A percentile compares a stretch with the other conserved stretches of the same genome.
Conservation (phyloP, 2,888 invertebrate genomes). For the Chloroclystis v-ata region DNA sequence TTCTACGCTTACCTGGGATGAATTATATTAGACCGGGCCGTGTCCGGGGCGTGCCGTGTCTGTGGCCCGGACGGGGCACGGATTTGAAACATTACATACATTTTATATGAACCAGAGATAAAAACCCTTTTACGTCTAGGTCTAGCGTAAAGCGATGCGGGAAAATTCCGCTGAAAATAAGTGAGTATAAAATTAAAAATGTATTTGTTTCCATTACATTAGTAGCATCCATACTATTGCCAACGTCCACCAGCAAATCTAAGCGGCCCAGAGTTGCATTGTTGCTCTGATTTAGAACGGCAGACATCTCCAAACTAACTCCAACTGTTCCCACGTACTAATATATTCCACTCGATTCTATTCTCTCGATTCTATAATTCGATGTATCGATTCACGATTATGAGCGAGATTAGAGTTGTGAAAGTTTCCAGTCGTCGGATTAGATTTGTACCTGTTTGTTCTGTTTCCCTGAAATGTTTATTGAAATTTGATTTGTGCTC, state of each 20-base stretch:
- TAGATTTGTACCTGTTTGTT: slow-evolving; percentile 9
- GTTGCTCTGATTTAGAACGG: slow-evolving; percentile 68
- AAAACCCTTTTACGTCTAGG: no score
- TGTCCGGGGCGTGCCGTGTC: no score
- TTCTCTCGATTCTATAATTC: slow-evolving; percentile 73
- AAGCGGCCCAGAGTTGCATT: slow-evolving; percentile 66
- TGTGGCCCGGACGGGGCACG: no score
- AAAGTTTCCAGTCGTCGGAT: slow-evolving; percentile 19
- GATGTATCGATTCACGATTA: slow-evolving; percentile 65
- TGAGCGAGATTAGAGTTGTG: slow-evolving; percentile 24
- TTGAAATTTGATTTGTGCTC: slow-evolving; percentile 7
- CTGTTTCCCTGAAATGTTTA: slow-evolving; percentile 3
- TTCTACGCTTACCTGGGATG: no score
- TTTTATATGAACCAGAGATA: no score
- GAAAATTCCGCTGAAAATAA: no score
- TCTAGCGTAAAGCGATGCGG: no score
- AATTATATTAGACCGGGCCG: no score
- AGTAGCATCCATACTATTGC: slow-evolving; percentile 42
- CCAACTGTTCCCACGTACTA: slow-evolving; percentile 70
- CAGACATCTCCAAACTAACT: slow-evolving; percentile 74
- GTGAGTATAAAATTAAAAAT: no score
- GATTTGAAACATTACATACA: no score
- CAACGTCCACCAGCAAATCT: slow-evolving; percentile 57
- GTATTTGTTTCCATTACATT: no score
- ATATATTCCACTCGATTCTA: slow-evolving; percentile 76